Evolutionary conservation across 2,113 vertebrate species (phyloP).

Genomic region (Ardeotis arabs): DNA sequence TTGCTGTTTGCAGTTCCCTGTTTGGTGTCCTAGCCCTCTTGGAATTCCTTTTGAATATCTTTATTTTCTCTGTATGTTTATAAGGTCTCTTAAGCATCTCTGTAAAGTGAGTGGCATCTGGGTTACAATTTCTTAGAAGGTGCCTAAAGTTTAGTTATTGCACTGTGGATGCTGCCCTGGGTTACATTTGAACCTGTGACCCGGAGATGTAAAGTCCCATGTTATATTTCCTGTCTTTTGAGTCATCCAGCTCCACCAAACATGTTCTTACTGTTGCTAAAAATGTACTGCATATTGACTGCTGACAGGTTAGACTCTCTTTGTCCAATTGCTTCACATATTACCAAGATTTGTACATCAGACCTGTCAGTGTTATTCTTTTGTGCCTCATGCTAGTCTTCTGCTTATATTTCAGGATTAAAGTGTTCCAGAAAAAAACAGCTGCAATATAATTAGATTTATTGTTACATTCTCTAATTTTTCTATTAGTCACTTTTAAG

Average conservation of each 20-base stretch:
- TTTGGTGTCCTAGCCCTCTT: background rate
- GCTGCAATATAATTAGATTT: background rate
- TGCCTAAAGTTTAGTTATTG: background rate
- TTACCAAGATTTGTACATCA: background rate
- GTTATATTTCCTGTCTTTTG: conserved; percentile 1
- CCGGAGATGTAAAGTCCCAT: background rate
- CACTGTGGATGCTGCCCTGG: background rate
- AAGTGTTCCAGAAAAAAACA: background rate
- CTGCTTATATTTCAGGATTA: background rate
- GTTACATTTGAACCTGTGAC: background rate
- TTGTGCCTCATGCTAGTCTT: background rate
- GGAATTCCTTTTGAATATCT: background rate
- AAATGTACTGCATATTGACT: background rate
- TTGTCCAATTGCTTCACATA: background rate
- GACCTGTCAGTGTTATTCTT: background rate
- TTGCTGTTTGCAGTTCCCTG: background rate
- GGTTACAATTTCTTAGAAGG: background rate
- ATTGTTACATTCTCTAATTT: background rate
- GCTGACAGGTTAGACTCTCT: background rate
- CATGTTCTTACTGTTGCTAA: background rate
- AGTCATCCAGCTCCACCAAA: background rate
- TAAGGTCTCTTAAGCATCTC: background rate
- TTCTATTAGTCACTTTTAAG: background rate
- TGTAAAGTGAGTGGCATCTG: background rate
- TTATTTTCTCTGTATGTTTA: background rate